Percentiles rank a stretch among this genome's conserved stretches.
Conservation (phyloP, 1,140 invertebrate species). For the Diprion similis region DNA sequence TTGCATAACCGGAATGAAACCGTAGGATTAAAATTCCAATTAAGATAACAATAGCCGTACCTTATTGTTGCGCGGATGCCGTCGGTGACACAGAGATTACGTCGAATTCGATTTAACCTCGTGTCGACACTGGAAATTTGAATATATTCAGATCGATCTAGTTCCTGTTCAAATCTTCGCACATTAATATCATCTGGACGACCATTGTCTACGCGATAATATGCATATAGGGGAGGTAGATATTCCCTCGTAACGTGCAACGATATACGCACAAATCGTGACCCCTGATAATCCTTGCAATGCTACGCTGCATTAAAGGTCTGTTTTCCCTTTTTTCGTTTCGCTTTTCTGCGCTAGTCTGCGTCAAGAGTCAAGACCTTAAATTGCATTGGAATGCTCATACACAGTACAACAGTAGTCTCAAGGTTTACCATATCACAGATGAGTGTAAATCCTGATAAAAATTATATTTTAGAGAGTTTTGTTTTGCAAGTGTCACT, state of each 20-base stretch:
- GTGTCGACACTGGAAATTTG: constrained; percentile 4
- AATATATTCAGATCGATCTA: background rate
- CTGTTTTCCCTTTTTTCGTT: background rate
- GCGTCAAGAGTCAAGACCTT: too few relatives aligned
- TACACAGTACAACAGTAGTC: too few relatives aligned
- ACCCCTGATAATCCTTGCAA: background rate
- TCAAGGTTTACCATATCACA: too few relatives aligned
- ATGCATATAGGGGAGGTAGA: background rate
- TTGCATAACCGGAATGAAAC: background rate
- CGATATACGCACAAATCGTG: background rate
- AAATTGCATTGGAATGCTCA: too few relatives aligned
- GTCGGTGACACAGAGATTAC: background rate
- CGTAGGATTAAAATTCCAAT: constrained; percentile 1
- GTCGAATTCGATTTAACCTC: constrained; percentile 2
- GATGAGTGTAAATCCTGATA: too few relatives aligned
- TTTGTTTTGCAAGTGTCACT: too few relatives aligned
- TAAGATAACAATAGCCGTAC: background rate
- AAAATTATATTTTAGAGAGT: too few relatives aligned
- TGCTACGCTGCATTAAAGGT: background rate
- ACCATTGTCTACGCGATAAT: constrained; percentile 5
- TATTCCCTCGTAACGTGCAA: background rate
- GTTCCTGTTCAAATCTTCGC: constrained; percentile 7
- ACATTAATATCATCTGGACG: constrained; percentile 5
- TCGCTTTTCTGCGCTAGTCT: too few relatives aligned
- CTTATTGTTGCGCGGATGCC: background rate